Percentiles rank a stretch among this genome's conserved stretches.
phyloP scores from a whole-genome alignment of 2,113 vertebrate genomes.

The Chionomys nivalis region DNA sequence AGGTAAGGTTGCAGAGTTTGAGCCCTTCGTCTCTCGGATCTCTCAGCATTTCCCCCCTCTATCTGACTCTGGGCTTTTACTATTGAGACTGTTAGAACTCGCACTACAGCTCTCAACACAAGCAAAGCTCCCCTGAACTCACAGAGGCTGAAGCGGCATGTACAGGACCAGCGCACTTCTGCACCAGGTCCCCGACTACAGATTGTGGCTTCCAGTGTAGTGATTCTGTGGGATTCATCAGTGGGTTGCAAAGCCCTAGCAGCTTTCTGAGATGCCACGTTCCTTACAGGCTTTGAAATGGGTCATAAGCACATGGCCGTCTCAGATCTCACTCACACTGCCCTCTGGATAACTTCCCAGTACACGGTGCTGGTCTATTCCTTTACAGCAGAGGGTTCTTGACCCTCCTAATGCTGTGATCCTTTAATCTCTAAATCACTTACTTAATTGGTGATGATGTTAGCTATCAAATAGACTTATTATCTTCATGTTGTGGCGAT shows the following conservation, averaged over 20 bases:
- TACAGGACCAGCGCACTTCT: neutral
- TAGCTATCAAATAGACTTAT: no score
- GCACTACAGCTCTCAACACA: no score
- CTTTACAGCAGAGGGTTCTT: neutral
- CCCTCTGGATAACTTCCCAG: neutral
- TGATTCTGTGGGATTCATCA: neutral
- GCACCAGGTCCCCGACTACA: neutral
- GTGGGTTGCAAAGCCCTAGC: conserved; percentile 20
- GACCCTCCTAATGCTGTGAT: neutral
- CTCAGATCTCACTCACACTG: neutral
- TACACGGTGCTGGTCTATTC: neutral
- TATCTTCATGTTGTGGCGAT: no score
- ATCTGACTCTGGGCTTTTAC: no score
- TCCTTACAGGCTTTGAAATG: neutral
- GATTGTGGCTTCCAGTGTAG: neutral
- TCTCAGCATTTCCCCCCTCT: no score
- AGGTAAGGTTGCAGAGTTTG: no score
- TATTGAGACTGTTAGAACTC: no score
- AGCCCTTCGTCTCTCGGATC: no score
- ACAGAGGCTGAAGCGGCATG: no score
- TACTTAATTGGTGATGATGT: no score
- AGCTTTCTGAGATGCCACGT: neutral
- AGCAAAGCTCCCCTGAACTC: no score
- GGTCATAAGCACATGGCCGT: neutral
- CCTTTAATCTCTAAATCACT: no score